Conservation (phyloP, 2,888 invertebrate genomes). For the Melanophora roralis region DNA sequence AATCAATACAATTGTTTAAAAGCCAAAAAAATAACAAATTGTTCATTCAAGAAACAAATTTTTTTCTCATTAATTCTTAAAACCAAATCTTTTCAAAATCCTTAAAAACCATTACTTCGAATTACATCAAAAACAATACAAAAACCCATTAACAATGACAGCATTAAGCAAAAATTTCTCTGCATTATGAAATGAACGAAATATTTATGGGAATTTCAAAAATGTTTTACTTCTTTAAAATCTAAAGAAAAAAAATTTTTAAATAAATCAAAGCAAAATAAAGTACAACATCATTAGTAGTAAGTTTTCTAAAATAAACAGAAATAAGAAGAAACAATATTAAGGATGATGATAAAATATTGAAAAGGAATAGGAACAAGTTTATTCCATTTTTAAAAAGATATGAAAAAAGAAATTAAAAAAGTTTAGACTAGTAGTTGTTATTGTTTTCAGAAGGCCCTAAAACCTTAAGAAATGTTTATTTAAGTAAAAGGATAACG, state of each 20-base stretch:
- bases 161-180: background rate
- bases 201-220: background rate
- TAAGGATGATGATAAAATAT: constrained; percentile 32
- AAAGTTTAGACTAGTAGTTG: background rate
- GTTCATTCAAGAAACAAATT: background rate
- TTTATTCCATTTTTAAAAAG: background rate
- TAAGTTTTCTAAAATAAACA: background rate
- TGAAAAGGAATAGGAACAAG: background rate
- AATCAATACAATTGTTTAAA: background rate
- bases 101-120: background rate
- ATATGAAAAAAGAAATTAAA: background rate
- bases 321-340: background rate
- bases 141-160: constrained; percentile 4
- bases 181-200: constrained; percentile 16
- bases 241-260: background rate
- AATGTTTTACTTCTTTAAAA: background rate
- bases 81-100: background rate
- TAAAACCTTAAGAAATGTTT: background rate
- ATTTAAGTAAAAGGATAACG: background rate
- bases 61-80: constrained; percentile 6
- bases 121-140: background rate
- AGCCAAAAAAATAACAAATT: background rate
- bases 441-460: no score
- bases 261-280: constrained; percentile 19
- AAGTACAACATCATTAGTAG: no score